phyloP scores from a whole-genome alignment of 2,113 vertebrate genomes.

The Oreochromis niloticus region DNA sequence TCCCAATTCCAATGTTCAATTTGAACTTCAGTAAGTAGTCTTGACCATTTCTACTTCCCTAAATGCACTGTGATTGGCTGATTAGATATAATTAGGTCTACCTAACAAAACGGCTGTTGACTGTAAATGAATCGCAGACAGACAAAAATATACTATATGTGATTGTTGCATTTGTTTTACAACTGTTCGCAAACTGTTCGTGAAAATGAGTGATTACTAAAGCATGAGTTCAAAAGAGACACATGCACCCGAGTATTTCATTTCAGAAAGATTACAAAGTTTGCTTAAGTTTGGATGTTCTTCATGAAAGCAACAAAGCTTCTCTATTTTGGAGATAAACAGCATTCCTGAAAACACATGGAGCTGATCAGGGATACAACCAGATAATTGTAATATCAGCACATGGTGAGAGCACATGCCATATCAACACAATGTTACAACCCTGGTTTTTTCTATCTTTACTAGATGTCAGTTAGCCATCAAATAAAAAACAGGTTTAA shows the following conservation, averaged over 20 bases:
- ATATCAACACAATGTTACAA: conserved; percentile 13
- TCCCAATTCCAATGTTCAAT: not conserved
- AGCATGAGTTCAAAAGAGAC: not conserved
- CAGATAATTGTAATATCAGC: conserved; percentile 43
- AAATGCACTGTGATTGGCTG: not conserved
- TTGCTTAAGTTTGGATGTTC: not conserved
- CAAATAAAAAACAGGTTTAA: not conserved
- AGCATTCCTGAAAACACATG: conserved; percentile 42
- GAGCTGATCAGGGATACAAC: conserved; percentile 37
- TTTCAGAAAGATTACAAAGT: not conserved
- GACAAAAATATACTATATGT: not conserved
- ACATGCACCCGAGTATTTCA: not conserved
- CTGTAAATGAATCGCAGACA: not conserved
- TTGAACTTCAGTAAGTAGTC: not conserved
- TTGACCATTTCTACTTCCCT: not conserved
- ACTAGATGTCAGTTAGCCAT: not conserved
- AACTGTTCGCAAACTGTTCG: not conserved
- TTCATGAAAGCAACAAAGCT: not conserved
- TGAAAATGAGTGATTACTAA: not conserved
- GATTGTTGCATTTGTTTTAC: not conserved
- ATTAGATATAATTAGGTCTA: not conserved
- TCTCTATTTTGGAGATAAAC: not conserved
- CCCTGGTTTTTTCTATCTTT: not conserved
- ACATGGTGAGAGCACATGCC: conserved; percentile 25
- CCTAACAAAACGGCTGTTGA: not conserved